Conservation (phyloP, 2,888 invertebrate genomes). For the Trichacis sp. region DNA sequence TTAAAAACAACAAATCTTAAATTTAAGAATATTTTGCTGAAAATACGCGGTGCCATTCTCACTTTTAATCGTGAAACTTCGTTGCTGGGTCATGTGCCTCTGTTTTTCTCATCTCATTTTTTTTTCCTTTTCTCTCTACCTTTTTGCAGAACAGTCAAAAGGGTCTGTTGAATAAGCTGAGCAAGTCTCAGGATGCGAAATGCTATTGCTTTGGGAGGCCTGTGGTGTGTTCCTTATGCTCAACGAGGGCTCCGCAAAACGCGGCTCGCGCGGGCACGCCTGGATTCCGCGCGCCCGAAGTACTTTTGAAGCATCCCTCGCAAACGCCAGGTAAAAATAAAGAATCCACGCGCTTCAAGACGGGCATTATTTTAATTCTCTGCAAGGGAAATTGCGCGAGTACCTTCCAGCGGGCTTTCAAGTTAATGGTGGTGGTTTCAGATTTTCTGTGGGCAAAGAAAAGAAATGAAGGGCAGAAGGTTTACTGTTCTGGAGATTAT, state of each 20-base stretch:
- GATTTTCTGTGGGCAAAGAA: too few relatives aligned
- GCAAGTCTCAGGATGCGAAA: conserved; percentile 55
- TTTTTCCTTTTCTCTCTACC: neutral
- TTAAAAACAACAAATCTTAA: too few relatives aligned
- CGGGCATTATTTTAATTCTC: neutral
- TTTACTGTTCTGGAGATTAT: too few relatives aligned
- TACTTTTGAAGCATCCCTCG: conserved; percentile 80
- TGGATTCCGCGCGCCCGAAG: conserved; percentile 90
- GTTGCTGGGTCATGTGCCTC: too few relatives aligned
- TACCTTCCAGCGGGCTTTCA: neutral
- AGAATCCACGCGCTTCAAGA: neutral
- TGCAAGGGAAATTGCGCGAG: neutral
- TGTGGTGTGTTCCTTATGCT: conserved; percentile 77
- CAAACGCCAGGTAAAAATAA: conserved; percentile 78
- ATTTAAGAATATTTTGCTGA: too few relatives aligned
- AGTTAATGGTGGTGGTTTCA: too few relatives aligned
- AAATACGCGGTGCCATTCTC: too few relatives aligned
- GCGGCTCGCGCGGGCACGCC: conserved; percentile 91
- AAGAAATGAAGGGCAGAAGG: too few relatives aligned
- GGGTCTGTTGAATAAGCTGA: conserved; percentile 40
- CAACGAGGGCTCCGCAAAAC: conserved; percentile 74
- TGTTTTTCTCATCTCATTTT: too few relatives aligned
- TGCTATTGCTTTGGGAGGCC: conserved; percentile 80
- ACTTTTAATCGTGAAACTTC: too few relatives aligned
- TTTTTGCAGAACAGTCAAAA: conserved; percentile 49